Evolutionary conservation across 2,888 invertebrate species (phyloP).

Genomic region (Tenthredo amoena): DNA sequence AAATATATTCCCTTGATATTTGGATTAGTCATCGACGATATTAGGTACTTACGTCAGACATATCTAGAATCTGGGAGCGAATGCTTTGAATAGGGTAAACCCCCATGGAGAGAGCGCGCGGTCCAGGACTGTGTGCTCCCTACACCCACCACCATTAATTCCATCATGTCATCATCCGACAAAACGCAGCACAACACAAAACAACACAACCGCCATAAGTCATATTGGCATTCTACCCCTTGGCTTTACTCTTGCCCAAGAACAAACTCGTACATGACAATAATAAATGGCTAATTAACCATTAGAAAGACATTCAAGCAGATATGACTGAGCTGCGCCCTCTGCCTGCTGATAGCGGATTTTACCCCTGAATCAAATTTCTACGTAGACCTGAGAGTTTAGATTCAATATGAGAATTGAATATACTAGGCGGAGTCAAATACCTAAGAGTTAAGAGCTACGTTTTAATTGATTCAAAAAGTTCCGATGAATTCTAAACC

Average conservation of each 20-base stretch:
- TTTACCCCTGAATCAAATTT: not conserved
- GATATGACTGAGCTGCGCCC: not conserved
- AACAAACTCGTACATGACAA: not conserved
- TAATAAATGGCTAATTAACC: not conserved
- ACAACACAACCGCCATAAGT: constrained; percentile 78
- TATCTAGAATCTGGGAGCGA: constrained; percentile 92
- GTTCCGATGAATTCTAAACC: not conserved
- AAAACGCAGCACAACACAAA: constrained; percentile 81
- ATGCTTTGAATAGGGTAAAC: constrained; percentile 94
- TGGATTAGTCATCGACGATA: constrained; percentile 37
- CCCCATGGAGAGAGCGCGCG: constrained; percentile 94
- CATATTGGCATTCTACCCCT: constrained; percentile 57
- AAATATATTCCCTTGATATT: constrained; percentile 22
- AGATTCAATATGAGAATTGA: not conserved
- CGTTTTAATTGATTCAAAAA: not conserved
- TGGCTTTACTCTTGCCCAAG: not conserved
- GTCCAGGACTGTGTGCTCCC: constrained; percentile 96
- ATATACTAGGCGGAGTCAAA: not conserved
- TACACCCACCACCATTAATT: constrained; percentile 81
- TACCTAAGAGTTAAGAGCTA: not conserved
- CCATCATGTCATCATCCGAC: constrained; percentile 76
- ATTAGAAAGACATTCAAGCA: not conserved
- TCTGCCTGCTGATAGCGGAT: not conserved
- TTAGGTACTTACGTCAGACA: constrained; percentile 91
- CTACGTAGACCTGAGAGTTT: not conserved